Percentiles rank a stretch among this genome's conserved stretches.
These are phyloP conservation scores for Zeus faber DNA, from an alignment of 2,113 vertebrate species.

Conservation along the genomic window DNA sequence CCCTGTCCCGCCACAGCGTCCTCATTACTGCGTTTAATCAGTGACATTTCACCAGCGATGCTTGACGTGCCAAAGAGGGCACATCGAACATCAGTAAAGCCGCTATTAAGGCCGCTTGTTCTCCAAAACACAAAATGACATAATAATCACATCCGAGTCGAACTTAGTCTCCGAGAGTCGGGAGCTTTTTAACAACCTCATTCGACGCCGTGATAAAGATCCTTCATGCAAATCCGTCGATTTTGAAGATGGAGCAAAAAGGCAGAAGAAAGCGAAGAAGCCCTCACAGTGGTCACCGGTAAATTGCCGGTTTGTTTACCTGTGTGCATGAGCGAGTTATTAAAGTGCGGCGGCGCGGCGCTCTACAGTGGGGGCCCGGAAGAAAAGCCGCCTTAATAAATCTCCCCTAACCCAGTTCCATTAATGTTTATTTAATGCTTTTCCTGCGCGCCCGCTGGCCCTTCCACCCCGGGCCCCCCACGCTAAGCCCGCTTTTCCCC, in stretches of 20 bases:
- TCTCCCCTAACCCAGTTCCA: conserved; percentile 79
- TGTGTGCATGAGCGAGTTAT: conserved; percentile 73
- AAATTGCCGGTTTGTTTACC: conserved; percentile 75
- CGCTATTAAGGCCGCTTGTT: conserved; percentile 51
- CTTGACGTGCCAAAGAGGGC: conserved; percentile 38
- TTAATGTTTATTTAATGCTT: conserved; percentile 81
- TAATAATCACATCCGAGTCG: conserved; percentile 55
- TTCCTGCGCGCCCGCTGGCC: conserved; percentile 64
- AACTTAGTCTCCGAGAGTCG: conserved; percentile 46
- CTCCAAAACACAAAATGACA: conserved; percentile 47
- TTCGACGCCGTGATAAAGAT: conserved; percentile 25
- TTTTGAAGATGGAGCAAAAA: too few species aligned
- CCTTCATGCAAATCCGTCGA: too few species aligned
- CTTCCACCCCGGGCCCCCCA: conserved; percentile 55
- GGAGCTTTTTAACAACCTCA: conserved; percentile 8
- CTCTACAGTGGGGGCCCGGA: conserved; percentile 59
- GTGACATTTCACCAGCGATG: conserved; percentile 43
- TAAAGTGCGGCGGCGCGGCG: conserved; percentile 67
- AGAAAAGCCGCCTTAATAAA: conserved; percentile 74
- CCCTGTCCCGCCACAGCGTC: conserved; percentile 25
- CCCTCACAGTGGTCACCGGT: conserved; percentile 53
- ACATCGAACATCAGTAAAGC: conserved; percentile 57
- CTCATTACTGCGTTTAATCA: conserved; percentile 56
- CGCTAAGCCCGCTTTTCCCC: conserved; percentile 67
- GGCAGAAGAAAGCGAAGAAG: conserved; percentile 24